Base-by-base conservation (phyloP, 2,888 invertebrate genomes). In the Tipula vernalis region DNA sequence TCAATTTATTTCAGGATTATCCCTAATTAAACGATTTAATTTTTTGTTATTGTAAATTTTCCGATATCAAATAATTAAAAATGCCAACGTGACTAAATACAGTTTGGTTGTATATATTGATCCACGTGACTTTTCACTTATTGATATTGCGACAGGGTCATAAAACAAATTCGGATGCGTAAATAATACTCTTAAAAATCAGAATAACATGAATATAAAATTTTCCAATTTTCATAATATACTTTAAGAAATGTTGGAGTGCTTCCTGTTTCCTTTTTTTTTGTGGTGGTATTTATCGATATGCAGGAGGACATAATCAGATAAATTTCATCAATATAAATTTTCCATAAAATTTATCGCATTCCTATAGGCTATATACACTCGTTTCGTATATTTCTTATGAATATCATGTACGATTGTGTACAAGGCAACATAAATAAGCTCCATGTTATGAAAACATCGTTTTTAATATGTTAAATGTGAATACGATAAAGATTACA, bases 221-320 rank as follows among this genome's bases (percentile, higher is more conserved):
- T 71, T 71, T 71, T 71, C 71, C 71, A 71, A 71, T 71, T 71
- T 71, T 71, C 71, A 71, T 71, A 71, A 71, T 71, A 71, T 51
- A 51, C 39, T 71, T 28, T 28, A 71, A 12, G 71, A 71, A 71
- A 71, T 71, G 18, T 51, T 44, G 44, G 6, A 10, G 12, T 28
- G 12, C 12, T 71, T 71, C 71, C 28, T 71, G 71, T 12, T 71
- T 71, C 71, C 10, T 71, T 28, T 51, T 51, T 51, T 51, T 51
- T 4, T 15, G 6, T 15, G 51, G 51, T 51, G 51, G 15, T 44
- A 44, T 8, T 44, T 18, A 51, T 51, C 3, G 5, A 51, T 18
- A 71, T 71, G 28, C 71, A 57, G 8, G 51, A 57, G 39, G 39
- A 57, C 51, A 12, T 28, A 71, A 71, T 71, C 71, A 71, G 71